Evolutionary conservation across 2,797 vertebrate species (phyloP).

Genomic region (Microctenopoma lineatum): DNA sequence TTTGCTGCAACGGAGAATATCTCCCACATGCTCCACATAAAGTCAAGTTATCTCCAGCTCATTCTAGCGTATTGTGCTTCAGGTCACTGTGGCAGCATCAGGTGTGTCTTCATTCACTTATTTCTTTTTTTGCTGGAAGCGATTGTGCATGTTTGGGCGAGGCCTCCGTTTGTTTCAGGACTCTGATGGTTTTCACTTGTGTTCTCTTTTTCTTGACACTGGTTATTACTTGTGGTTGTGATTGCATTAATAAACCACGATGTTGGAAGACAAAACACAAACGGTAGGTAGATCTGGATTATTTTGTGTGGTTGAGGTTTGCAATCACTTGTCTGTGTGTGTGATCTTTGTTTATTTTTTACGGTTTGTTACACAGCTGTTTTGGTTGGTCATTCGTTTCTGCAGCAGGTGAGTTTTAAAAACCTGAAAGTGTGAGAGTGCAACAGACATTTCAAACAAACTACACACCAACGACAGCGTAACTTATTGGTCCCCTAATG

Average conservation of each 20-base stretch:
- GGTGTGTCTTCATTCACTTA: conserved; percentile 33
- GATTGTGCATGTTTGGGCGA: conserved; percentile 9
- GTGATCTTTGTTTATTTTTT: not conserved
- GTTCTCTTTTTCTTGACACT: conserved; percentile 11
- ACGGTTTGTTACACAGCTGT: not conserved
- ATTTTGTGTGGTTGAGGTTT: not conserved
- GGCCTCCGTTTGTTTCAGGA: conserved; percentile 28
- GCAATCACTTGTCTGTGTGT: not conserved
- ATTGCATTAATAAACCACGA: not conserved
- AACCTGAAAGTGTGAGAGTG: not conserved
- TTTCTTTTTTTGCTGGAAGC: conserved; percentile 4
- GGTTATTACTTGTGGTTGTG: conserved; percentile 5
- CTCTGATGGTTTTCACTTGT: conserved; percentile 38
- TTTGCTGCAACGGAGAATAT: conserved; percentile 59
- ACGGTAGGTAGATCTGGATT: not conserved
- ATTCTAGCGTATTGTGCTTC: conserved; percentile 12
- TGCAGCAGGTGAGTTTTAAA: not conserved
- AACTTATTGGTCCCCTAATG: not conserved
- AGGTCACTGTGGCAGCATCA: conserved; percentile 27
- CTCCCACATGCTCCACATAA: conserved; percentile 58
- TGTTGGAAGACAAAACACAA: not conserved
- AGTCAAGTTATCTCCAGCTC: conserved; percentile 56
- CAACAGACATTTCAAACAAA: not conserved
- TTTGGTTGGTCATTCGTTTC: not conserved
- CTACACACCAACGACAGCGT: not conserved